Conservation (phyloP, 64 coral and sea anemone genomes). For the Dendrophyllia cribrosa region DNA sequence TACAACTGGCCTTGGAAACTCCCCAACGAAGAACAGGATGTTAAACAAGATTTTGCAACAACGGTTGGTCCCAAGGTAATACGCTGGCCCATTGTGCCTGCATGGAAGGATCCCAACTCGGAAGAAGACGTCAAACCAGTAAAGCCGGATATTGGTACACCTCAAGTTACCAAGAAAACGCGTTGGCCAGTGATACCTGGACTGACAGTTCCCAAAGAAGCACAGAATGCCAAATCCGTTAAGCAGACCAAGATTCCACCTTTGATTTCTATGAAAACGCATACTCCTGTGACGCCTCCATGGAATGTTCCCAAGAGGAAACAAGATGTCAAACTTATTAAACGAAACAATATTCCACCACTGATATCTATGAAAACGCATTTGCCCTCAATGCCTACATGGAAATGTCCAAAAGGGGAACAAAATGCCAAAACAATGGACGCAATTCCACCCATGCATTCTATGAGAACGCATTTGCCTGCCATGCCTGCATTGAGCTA, state of each 20-base stretch:
- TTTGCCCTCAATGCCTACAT: background rate
- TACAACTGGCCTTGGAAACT: constrained; percentile 42
- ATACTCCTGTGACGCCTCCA: background rate
- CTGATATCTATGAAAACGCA: background rate
- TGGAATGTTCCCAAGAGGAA: too few species aligned
- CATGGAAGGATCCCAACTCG: background rate
- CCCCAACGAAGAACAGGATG: background rate
- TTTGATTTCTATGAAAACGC: background rate
- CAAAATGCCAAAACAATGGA: background rate
- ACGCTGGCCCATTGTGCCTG: background rate
- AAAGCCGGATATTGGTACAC: background rate
- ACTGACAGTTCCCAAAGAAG: background rate
- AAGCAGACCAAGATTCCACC: background rate
- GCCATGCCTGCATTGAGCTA: background rate
- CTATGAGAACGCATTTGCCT: background rate
- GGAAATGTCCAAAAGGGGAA: background rate
- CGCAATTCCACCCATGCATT: background rate
- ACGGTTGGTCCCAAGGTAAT: background rate
- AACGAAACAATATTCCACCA: too few species aligned
- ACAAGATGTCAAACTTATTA: too few species aligned
- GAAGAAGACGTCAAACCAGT: background rate
- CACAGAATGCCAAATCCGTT: background rate
- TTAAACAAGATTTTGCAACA: background rate
- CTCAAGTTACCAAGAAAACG: background rate
- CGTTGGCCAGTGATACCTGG: background rate